phyloP scores from a whole-genome alignment of 1,140 invertebrate genomes.

The Monomorium pharaonis region DNA sequence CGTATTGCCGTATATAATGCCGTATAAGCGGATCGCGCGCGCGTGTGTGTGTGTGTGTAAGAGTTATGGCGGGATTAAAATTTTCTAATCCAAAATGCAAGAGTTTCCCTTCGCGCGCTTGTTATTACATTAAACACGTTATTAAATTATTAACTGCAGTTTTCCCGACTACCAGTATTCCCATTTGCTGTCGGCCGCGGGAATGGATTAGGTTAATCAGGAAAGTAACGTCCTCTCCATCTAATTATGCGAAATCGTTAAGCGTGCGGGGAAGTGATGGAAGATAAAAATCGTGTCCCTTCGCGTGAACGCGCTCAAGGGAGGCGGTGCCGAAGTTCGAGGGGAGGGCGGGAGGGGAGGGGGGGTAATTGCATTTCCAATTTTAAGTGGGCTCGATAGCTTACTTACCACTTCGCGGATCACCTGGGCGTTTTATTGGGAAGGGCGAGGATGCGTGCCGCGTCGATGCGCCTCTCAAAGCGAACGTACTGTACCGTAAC shows the following conservation, averaged over 20 bases:
- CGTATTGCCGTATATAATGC: constrained; percentile 6
- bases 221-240: constrained; percentile 31
- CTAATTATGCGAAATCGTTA: constrained; percentile 50
- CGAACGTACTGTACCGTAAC: constrained; percentile 4
- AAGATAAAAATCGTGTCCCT: constrained; percentile 25
- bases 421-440: constrained; percentile 48
- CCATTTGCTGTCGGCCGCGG: constrained; percentile 1
- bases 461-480: background rate
- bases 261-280: constrained; percentile 6
- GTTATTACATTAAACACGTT: constrained; percentile 30
- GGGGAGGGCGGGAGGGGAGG: too few species aligned
- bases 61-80: constrained; percentile 8
- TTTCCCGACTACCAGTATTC: constrained; percentile 11
- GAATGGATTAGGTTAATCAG: constrained; percentile 44
- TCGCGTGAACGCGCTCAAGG: background rate
- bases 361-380: constrained; percentile 72
- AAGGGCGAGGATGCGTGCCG: background rate
- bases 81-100: constrained; percentile 8
- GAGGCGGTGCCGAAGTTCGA: background rate
- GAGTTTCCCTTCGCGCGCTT: background rate
- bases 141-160: constrained; percentile 39
- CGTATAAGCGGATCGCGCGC: background rate
- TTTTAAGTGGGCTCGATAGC: constrained; percentile 26
- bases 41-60: too few species aligned
- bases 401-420: constrained; percentile 49